phyloP scores from a whole-genome alignment of 2,888 invertebrate species.

The Rhingia campestris region DNA sequence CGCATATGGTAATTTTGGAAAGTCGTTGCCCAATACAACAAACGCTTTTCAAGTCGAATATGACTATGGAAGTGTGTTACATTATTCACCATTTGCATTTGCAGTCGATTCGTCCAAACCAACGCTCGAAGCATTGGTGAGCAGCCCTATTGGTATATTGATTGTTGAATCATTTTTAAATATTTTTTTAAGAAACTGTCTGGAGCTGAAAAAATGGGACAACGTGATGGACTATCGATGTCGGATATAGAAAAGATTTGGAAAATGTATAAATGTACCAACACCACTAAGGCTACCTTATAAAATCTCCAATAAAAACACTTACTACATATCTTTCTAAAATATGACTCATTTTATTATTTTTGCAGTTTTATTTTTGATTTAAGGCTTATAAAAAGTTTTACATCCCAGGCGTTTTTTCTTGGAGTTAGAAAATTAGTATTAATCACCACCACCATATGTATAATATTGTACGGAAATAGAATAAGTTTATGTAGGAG shows the following conservation, averaged over 20 bases:
- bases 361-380: too few relatives aligned
- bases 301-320: neutral
- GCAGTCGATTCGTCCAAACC: conserved; percentile 39
- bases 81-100: conserved; percentile 57
- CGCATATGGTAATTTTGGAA: conserved; percentile 87
- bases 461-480: too few relatives aligned
- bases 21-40: conserved; percentile 83
- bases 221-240: conserved; percentile 87
- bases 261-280: conserved; percentile 87
- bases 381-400: too few relatives aligned
- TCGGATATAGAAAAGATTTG: conserved; percentile 88
- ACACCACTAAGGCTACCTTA: conserved; percentile 19
- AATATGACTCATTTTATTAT: too few relatives aligned
- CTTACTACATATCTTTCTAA: too few relatives aligned
- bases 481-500: too few relatives aligned
- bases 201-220: conserved; percentile 84
- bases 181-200: conserved; percentile 29
- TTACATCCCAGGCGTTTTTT: too few relatives aligned
- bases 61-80: conserved; percentile 62
- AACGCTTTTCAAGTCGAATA: conserved; percentile 44
- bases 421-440: too few relatives aligned
- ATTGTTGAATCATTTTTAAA: too few relatives aligned
- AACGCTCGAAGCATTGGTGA: conserved; percentile 46
- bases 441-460: too few relatives aligned
- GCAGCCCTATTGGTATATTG: too few relatives aligned